These are phyloP conservation scores for Tipula unca DNA, from an alignment of 2,888 invertebrate species.

Conservation along the genomic window DNA sequence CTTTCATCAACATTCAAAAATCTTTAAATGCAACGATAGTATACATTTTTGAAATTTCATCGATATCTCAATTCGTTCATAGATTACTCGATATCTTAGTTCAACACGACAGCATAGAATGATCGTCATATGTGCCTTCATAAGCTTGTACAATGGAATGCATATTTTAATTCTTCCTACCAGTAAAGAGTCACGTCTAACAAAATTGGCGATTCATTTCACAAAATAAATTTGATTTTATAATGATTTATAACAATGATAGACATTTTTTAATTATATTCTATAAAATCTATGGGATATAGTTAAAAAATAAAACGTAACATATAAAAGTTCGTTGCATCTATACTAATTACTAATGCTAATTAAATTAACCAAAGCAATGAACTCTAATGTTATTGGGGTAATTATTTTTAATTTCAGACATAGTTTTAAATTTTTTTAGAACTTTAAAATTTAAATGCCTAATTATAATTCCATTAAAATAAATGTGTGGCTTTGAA, in stretches of 20 bases:
- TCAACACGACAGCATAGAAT: no score
- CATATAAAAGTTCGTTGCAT: neutral
- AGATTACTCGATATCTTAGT: no score
- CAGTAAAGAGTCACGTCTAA: neutral
- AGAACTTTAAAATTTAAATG: neutral
- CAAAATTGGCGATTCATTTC: neutral
- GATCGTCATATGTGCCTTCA: no score
- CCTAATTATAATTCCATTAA: neutral
- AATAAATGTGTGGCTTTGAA: neutral
- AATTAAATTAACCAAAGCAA: neutral
- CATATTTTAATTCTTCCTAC: no score
- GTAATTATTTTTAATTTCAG: no score
- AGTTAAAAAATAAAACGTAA: neutral
- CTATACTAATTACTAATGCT: neutral
- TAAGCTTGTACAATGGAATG: no score
- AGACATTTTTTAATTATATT: neutral
- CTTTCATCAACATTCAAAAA: no score
- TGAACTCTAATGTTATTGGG: neutral
- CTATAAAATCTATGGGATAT: neutral
- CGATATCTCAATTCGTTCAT: no score
- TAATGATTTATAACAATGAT: neutral
- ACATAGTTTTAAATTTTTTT: neutral
- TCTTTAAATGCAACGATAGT: no score
- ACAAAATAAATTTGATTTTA: no score
- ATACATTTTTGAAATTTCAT: no score